These are phyloP conservation scores for Sphenodon punctatus DNA, from an alignment of 2,797 vertebrate species.

Conservation along the genomic window DNA sequence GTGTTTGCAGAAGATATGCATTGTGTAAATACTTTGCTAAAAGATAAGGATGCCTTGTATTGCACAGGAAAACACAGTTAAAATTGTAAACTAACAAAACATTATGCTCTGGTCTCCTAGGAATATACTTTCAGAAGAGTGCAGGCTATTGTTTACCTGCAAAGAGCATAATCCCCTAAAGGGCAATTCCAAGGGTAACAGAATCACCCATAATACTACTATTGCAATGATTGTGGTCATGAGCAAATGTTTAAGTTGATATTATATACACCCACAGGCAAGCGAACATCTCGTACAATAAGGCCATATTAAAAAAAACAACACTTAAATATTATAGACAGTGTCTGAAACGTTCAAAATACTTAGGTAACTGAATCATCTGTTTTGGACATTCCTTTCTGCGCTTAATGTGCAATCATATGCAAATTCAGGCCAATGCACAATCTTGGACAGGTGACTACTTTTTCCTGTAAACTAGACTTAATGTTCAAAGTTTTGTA, in stretches of 20 bases:
- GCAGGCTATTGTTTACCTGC: background rate
- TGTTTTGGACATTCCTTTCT: background rate
- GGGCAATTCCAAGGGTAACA: background rate
- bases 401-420: background rate
- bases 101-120: background rate
- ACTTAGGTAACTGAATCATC: background rate
- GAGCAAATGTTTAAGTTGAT: background rate
- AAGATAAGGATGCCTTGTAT: background rate
- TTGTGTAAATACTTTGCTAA: too few species aligned
- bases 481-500: background rate
- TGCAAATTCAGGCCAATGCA: background rate
- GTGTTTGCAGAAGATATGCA: too few species aligned
- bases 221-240: background rate
- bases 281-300: background rate
- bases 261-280: background rate
- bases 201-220: background rate
- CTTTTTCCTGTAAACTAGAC: background rate
- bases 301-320: background rate
- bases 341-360: background rate
- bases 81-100: too few species aligned
- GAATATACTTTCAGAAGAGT: background rate
- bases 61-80: background rate
- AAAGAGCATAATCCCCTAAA: too few species aligned
- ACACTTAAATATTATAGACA: background rate
- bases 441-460: background rate